phyloP scores from a whole-genome alignment of 2,888 invertebrate species.

The Synanthedon tipuliformis region DNA sequence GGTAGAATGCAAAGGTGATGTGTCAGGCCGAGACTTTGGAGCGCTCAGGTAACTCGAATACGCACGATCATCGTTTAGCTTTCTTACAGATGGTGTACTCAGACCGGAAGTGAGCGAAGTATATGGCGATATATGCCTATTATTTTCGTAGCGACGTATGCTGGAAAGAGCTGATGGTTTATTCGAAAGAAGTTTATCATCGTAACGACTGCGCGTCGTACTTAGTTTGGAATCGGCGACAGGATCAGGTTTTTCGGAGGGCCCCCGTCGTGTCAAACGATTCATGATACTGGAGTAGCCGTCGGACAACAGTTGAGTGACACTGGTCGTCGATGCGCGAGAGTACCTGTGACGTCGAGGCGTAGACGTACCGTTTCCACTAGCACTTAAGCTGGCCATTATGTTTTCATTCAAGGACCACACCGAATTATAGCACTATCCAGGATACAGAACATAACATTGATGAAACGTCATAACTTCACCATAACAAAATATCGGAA shows the following conservation, averaged over 20 bases:
- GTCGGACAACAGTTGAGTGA: constrained; percentile 87
- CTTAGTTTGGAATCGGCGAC: constrained; percentile 40
- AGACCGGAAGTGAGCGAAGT: constrained; percentile 38
- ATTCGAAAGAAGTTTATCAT: constrained; percentile 46
- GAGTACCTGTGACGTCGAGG: constrained; percentile 78
- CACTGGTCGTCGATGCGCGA: constrained; percentile 82
- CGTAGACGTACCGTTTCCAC: constrained; percentile 49
- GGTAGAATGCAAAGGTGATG: constrained; percentile 51
- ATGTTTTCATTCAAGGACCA: constrained; percentile 7
- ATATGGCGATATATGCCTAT: constrained; percentile 53
- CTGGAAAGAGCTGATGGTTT: constrained; percentile 47
- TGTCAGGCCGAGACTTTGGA: constrained; percentile 45
- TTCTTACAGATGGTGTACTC: constrained; percentile 28
- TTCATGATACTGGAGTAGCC: constrained; percentile 89
- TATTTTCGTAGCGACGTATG: constrained; percentile 57
- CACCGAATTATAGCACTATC: constrained; percentile 21
- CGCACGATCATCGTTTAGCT: constrained; percentile 48
- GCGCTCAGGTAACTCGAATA: constrained; percentile 53
- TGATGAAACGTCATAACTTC: constrained; percentile 45
- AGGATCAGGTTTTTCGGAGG: constrained; percentile 75
- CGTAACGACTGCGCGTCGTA: constrained; percentile 43
- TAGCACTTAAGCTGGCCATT: constrained; percentile 50
- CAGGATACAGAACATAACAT: constrained; percentile 48
- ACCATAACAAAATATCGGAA: constrained; percentile 11
- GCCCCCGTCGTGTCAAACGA: constrained; percentile 81